Base-by-base conservation (phyloP, 2,113 vertebrate genomes). In the Brienomyrus longianalis region DNA sequence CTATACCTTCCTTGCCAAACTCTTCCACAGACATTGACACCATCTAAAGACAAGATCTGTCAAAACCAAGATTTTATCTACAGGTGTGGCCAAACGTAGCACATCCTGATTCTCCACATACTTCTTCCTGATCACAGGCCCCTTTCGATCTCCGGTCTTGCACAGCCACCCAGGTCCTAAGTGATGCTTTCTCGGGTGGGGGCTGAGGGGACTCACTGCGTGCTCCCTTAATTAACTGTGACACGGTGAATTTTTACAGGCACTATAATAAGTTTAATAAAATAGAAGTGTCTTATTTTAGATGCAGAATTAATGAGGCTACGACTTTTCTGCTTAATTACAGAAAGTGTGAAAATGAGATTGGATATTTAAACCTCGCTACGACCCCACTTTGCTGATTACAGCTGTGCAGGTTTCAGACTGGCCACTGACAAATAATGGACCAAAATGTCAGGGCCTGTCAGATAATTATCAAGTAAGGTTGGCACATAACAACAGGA, bases 211-310 rank as follows among this genome's bases (percentile, higher is more conserved):
- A 84, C 59, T 86, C 86, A 27, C 59, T 59, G 74, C 56, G 35
- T 70, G 27, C 85, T 77, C 35, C 85, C 54, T 74, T 56, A 87
- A 87, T 89, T 88, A 88, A 88, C 27, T 70, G 35, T 56, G 66
- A 66, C 45, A 77, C 45, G 17, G 54, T 50, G 54, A 85, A 48
- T 86, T 83, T 89, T 47, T 66, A 31, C 83, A 85, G 54, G n/a
- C 50, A 56, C 66, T 89, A 45, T 83, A 89, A 62, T 89, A 89
- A 62, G 80, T 89, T 89, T 84, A 90, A 90, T 90, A 85, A 90
- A 88, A 90, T 87, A 88, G 56, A 87, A 88, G 90, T 45, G 39
- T 88, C 90, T 90, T 90, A 88, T 88, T 90, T 74, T 85, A 89
- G 23, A 86, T 89, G 62, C 39, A 80, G 39, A 90, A 89, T 89